phyloP scores from a whole-genome alignment of 37 sponge, comb jelly and placozoan genomes.

The Aplysina aerophoba region DNA sequence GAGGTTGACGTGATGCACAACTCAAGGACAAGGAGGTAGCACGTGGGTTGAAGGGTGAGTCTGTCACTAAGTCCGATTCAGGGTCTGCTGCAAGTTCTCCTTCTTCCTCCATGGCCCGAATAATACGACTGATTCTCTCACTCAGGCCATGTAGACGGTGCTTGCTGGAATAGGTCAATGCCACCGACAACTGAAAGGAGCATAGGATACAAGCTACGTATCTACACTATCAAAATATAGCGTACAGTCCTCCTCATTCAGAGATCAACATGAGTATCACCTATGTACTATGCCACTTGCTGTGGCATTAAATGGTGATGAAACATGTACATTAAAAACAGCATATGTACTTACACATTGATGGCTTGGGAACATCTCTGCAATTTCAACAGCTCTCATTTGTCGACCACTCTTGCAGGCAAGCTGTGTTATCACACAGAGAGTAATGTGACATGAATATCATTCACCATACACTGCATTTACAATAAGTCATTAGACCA shows the following conservation, averaged over 20 bases:
- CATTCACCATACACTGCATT: not conserved
- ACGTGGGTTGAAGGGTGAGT: no score
- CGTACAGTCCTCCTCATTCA: no score
- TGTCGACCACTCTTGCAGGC: slow-evolving; percentile 72
- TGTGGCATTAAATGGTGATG: no score
- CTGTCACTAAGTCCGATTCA: no score
- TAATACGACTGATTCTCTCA: slow-evolving; percentile 62
- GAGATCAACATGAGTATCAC: no score
- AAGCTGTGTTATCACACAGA: slow-evolving; percentile 36
- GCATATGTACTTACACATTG: slow-evolving; percentile 58
- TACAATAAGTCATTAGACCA: not conserved
- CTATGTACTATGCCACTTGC: no score
- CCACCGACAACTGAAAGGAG: slow-evolving; percentile 58
- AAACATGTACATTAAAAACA: not conserved
- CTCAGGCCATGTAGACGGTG: slow-evolving; percentile 52
- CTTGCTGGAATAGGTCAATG: slow-evolving; percentile 70
- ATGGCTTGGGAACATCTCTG: slow-evolving; percentile 54
- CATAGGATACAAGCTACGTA: not conserved
- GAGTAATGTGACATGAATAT: not conserved
- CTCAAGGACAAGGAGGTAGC: no score
- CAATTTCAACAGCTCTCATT: slow-evolving; percentile 67
- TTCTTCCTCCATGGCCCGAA: slow-evolving; percentile 33
- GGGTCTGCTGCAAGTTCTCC: not conserved
- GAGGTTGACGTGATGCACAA: no score
- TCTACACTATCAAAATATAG: not conserved